These are phyloP conservation scores for Streptopelia turtur DNA, from an alignment of 2,797 vertebrate genomes.

Conservation along the genomic window DNA sequence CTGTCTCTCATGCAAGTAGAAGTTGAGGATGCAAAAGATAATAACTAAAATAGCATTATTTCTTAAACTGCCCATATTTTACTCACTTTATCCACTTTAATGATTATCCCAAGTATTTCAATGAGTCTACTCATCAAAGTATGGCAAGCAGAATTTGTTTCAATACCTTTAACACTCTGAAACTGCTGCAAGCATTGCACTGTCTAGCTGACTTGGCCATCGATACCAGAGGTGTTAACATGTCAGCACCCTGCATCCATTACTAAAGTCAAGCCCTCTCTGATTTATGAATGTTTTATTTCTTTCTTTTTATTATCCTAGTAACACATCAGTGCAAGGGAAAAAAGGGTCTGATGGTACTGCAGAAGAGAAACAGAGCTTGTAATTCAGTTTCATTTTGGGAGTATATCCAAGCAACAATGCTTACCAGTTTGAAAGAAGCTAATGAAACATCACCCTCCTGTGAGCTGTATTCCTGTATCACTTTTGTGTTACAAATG, in stretches of 20 bases:
- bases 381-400: slow-evolving; percentile 32
- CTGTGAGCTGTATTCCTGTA: slow-evolving; percentile 49
- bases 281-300: not conserved
- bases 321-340: slow-evolving; percentile 30
- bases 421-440: slow-evolving; percentile 43
- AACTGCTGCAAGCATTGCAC: not conserved
- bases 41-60: not conserved
- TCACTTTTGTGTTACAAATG: slow-evolving; percentile 56
- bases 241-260: not conserved
- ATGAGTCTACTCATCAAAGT: not conserved
- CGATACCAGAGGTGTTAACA: not conserved
- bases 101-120: not conserved
- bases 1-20: not conserved
- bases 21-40: not conserved
- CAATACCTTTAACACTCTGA: not conserved
- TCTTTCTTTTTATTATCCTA: slow-evolving; percentile 31
- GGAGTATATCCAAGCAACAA: slow-evolving; percentile 10
- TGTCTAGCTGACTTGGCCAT: not conserved
- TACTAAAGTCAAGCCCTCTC: not conserved
- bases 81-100: not conserved
- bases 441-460: slow-evolving; percentile 68
- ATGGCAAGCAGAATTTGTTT: not conserved
- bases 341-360: slow-evolving; percentile 38
- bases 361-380: slow-evolving; percentile 40
- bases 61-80: not conserved